Conservation (phyloP, 2,888 invertebrate species). For the Eretmocerus hayati region DNA sequence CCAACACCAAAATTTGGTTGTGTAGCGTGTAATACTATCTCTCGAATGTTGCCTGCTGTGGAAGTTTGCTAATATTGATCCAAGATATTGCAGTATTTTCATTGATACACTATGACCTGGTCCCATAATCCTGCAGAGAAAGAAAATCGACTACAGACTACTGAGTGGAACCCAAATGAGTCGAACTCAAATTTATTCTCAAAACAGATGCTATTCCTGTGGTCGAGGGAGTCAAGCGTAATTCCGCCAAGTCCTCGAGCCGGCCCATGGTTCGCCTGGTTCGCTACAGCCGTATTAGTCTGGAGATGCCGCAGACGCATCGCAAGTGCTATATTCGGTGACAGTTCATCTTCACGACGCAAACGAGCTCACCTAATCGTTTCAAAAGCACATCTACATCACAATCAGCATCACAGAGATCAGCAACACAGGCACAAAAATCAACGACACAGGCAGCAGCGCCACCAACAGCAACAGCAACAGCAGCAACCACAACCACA, state of each 20-base stretch:
- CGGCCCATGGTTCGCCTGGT: constrained; percentile 42
- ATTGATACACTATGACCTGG: too few species aligned
- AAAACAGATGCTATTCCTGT: constrained; percentile 42
- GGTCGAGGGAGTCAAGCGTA: constrained; percentile 35
- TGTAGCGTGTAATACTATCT: too few species aligned
- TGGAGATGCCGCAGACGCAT: constrained; percentile 39
- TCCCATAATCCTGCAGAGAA: too few species aligned
- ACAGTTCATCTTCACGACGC: too few species aligned
- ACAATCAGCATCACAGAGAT: background rate
- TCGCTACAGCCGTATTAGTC: constrained; percentile 36
- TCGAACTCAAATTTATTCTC: too few species aligned
- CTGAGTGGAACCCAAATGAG: too few species aligned
- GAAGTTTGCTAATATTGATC: too few species aligned
- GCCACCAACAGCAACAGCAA: background rate
- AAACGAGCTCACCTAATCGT: constrained; percentile 34
- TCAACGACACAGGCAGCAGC: background rate
- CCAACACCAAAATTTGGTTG: too few species aligned
- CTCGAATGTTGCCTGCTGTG: too few species aligned
- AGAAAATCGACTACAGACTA: too few species aligned
- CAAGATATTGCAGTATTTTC: too few species aligned
- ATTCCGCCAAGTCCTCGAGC: constrained; percentile 29
- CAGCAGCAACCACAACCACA: too few species aligned
- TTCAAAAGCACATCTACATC: constrained; percentile 25
- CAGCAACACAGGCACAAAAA: background rate
- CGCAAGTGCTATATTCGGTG: constrained; percentile 29